A percentile compares a stretch with the other conserved stretches of the same genome.
These are phyloP conservation scores for Plectropomus leopardus DNA, from an alignment of 2,113 vertebrate species.

Conservation along the genomic window DNA sequence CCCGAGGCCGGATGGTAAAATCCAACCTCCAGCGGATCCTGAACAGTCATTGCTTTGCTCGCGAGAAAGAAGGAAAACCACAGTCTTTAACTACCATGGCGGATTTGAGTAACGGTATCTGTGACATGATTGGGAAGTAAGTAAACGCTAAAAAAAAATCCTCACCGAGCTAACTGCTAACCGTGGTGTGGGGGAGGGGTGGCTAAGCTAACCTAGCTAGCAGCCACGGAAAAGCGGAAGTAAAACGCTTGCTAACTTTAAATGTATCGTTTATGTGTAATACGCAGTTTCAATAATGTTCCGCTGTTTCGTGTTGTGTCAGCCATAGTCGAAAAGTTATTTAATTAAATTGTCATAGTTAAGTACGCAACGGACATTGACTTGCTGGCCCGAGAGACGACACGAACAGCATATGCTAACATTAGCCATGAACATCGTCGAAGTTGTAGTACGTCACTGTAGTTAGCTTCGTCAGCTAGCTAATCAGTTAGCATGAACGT, in stretches of 20 bases:
- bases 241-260: constrained; percentile 12
- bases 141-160: constrained; percentile 62
- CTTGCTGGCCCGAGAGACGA: not conserved
- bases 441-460: constrained; percentile 58
- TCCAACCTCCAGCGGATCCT: constrained; percentile 92
- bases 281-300: rapidly evolving
- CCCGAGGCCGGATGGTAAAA: constrained; percentile 91
- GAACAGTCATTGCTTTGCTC: constrained; percentile 91
- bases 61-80: constrained; percentile 89
- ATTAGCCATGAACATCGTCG: constrained; percentile 3
- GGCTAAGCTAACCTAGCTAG: constrained; percentile 43
- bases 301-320: rapidly evolving
- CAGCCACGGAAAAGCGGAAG: constrained; percentile 57
- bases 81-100: constrained; percentile 81
- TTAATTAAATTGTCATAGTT: not conserved
- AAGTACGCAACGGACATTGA: rapidly evolving
- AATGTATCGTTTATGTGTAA: not conserved
- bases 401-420: constrained; percentile 9
- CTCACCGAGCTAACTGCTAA: constrained; percentile 55
- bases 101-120: constrained; percentile 85
- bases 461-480: not conserved
- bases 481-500: not conserved
- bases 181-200: constrained; percentile 74
- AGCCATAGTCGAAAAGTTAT: rapidly evolving
- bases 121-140: constrained; percentile 88